Base-by-base conservation (phyloP, 2,888 invertebrate genomes). In the Xestia c-nigrum region DNA sequence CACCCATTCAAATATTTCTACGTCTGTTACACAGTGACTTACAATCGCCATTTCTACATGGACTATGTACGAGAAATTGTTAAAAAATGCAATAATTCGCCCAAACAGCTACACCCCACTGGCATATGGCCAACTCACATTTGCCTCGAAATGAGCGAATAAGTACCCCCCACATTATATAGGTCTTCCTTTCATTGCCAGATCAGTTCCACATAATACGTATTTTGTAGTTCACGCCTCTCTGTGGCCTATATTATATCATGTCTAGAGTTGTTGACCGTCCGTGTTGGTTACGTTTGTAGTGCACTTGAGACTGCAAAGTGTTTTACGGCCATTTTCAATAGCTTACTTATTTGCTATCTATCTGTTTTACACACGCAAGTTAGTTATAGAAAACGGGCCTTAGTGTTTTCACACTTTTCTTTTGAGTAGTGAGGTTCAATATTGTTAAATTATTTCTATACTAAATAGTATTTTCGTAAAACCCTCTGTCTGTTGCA, bases 1-100 rank as follows among this genome's bases (percentile, higher is more conserved):
- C n/a, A 52, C n/a, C 40, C 65, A 67, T 72, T 73, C 63, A 81
- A 70, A 67, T 83, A 71, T 68, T 78, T 61, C 70, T n/a, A 43
- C 63, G n/a, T 86, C 59, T 55, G 47, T 78, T 55, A 61, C 46
- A 19, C 21, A 31, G 59, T 65, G 59, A 71, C 79, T 72, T 78
- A 78, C 73, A 72, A 59, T 55, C n/a, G 72, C 64, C 38, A 40
- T 76, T 85, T 68, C 24, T 31, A 74, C 52, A 50, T 72, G 65
- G 55, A 61, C 61, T 57, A 57, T 52, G 59, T 81, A 69, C 78
- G 80, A 86, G 74, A 61, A 61, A 71, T 80, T 74, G 70, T 47
- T 24, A 76, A 81, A 85, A 85, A 87, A 72, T 86, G 76, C 76
- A 74, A 80, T 88, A 74, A 81, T 73, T 84, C 55, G 40, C 47